phyloP scores from a whole-genome alignment of 2,113 vertebrate genomes.

The Poeciliopsis turrubarensis region DNA sequence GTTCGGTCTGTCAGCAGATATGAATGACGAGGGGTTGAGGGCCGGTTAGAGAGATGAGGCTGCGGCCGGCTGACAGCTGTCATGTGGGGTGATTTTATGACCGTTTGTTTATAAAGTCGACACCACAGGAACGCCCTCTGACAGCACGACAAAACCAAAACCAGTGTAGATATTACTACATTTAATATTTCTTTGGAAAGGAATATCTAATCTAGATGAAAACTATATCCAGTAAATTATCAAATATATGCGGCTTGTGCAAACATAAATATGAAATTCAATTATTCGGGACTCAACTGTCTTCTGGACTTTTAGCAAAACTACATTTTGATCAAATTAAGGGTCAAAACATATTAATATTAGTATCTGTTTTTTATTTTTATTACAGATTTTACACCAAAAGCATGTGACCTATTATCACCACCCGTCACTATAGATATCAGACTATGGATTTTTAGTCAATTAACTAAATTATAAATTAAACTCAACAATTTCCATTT shows the following conservation, averaged over 20 bases:
- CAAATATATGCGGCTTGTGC: background rate
- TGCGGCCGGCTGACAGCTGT: constrained; percentile 51
- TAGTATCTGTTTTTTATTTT: no score
- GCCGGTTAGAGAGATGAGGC: background rate
- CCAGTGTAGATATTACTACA: background rate
- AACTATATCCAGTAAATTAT: background rate
- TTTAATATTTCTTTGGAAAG: no score
- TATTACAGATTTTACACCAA: no score
- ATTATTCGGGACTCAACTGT: background rate
- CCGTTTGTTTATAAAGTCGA: constrained; percentile 37
- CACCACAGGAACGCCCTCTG: constrained; percentile 12
- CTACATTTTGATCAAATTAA: no score
- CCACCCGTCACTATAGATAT: no score
- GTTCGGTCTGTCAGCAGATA: constrained; percentile 60
- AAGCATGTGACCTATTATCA: no score
- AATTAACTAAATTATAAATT: no score
- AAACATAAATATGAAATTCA: background rate
- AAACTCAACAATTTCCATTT: no score
- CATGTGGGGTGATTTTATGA: constrained; percentile 39
- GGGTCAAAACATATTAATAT: no score
- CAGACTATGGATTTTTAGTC: no score
- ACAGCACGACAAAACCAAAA: constrained; percentile 2
- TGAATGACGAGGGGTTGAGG: background rate
- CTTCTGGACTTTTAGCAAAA: background rate
- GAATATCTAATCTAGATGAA: background rate